Conservation (phyloP, 1,140 invertebrate genomes). For the Drosophila arawakana region DNA sequence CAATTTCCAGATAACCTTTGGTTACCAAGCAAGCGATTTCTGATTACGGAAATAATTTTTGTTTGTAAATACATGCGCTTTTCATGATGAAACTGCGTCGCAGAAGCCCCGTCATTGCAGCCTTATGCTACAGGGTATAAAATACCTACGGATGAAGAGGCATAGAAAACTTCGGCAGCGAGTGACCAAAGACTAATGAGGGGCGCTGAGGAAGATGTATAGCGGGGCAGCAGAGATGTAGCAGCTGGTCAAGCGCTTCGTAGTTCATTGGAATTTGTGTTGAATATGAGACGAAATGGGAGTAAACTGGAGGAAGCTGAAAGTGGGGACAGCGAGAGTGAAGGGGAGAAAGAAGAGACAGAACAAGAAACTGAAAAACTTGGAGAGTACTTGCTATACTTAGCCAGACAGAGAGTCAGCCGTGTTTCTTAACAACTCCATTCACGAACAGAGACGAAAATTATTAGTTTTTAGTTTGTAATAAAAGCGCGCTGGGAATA, state of each 20-base stretch:
- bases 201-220: neutral
- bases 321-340: neutral
- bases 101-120: too few relatives aligned
- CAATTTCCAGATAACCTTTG: too few relatives aligned
- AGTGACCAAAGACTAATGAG: constrained; percentile 22
- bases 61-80: too few relatives aligned
- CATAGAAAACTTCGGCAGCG: constrained; percentile 25
- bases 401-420: constrained; percentile 5
- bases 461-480: neutral
- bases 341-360: neutral
- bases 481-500: neutral
- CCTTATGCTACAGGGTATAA: neutral
- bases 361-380: constrained; percentile 25
- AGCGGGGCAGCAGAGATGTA: constrained; percentile 5
- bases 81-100: too few relatives aligned
- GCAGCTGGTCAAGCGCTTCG: constrained; percentile 37
- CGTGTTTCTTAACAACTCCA: neutral
- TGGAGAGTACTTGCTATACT: constrained; percentile 19
- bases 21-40: too few relatives aligned
- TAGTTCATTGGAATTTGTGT: constrained; percentile 52
- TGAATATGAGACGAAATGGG: constrained; percentile 45
- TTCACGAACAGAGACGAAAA: constrained; percentile 3
- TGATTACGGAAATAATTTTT: too few relatives aligned
- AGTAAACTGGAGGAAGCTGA: constrained; percentile 32
- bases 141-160: constrained; percentile 6